Evolutionary conservation across 2,113 vertebrate genomes (phyloP).

Genomic region (Scomber colias): DNA sequence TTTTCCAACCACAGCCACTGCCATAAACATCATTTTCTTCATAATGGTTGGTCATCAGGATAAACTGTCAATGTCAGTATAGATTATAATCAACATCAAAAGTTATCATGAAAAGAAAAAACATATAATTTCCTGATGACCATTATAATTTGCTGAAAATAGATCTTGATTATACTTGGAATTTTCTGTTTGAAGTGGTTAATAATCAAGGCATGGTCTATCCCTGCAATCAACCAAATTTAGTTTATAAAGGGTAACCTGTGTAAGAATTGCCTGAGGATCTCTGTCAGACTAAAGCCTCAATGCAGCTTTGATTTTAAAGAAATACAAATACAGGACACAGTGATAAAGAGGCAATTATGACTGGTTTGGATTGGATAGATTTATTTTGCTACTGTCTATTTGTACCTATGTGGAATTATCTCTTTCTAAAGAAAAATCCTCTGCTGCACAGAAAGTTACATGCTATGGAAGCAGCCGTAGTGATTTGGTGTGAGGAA

Average conservation of each 20-base stretch:
- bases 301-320: neutral
- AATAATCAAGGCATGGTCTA: neutral
- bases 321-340: neutral
- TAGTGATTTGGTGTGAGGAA: neutral
- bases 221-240: neutral
- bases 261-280: slow-evolving; percentile 16
- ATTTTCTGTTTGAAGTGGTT: neutral
- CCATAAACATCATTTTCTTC: neutral
- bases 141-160: neutral
- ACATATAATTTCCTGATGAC: neutral
- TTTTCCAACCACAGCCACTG: neutral
- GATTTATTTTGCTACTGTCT: neutral
- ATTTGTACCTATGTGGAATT: neutral
- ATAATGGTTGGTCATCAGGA: neutral
- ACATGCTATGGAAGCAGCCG: neutral
- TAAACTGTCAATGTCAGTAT: neutral
- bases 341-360: neutral
- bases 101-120: neutral
- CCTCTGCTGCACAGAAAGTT: neutral
- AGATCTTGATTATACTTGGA: neutral
- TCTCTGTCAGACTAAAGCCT: neutral
- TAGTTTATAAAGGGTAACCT: neutral
- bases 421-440: neutral
- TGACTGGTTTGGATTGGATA: too few species aligned
- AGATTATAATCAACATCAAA: too few species aligned